Conservation (phyloP, 1,140 invertebrate genomes). For the Cyphomyrmex costatus region DNA sequence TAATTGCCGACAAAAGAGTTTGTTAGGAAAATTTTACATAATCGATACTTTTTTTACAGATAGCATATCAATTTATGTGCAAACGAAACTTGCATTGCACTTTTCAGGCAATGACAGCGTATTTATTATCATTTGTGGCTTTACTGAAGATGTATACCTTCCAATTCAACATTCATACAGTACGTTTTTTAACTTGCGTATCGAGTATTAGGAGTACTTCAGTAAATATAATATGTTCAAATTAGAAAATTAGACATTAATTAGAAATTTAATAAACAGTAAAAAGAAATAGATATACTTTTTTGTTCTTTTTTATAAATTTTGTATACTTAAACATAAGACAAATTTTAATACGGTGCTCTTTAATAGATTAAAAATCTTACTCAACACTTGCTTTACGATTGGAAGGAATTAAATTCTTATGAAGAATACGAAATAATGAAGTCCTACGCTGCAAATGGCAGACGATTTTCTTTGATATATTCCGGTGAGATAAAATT, state of each 20-base stretch:
- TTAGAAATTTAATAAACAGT: neutral
- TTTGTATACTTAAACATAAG: neutral
- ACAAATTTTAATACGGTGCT: neutral
- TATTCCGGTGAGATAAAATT: slow-evolving; percentile 1
- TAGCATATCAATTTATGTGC: slow-evolving; percentile 24
- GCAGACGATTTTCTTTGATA: slow-evolving; percentile 30
- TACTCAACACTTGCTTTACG: neutral
- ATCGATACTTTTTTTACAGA: neutral
- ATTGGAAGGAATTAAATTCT: slow-evolving; percentile 10
- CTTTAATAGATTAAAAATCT: slow-evolving; percentile 3
- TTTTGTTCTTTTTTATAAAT: neutral
- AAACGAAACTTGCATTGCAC: slow-evolving; percentile 15
- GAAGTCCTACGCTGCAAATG: slow-evolving; percentile 7
- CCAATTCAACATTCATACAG: slow-evolving; percentile 19
- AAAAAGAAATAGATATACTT: neutral
- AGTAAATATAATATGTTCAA: too few relatives aligned
- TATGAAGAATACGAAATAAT: slow-evolving; percentile 20
- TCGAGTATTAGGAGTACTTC: too few relatives aligned
- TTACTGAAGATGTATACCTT: slow-evolving; percentile 19
- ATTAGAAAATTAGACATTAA: neutral
- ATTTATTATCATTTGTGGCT: neutral
- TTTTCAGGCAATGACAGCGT: slow-evolving; percentile 20
- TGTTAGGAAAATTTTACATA: neutral
- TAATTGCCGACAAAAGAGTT: neutral
- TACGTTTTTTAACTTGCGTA: neutral